Evolutionary conservation across 2,113 vertebrate genomes (phyloP).

Genomic region (Rhagologus leucostigma): DNA sequence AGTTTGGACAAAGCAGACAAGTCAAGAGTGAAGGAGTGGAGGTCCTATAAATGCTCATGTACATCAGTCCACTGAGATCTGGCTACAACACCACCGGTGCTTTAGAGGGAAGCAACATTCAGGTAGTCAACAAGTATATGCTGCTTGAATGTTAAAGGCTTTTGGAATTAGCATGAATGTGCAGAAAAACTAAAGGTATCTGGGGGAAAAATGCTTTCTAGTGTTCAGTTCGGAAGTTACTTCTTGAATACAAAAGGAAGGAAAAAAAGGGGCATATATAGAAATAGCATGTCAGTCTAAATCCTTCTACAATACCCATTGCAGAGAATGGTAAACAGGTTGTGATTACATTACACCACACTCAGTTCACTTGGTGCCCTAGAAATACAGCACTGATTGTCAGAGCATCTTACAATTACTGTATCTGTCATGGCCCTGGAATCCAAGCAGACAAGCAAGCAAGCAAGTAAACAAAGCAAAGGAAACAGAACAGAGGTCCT

Average conservation of each 20-base stretch:
- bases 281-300: not conserved
- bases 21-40: not conserved
- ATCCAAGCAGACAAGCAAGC: not conserved
- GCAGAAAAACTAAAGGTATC: not conserved
- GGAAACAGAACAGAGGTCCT: not conserved
- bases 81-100: not conserved
- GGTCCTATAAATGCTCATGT: not conserved
- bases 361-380: not conserved
- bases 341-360: not conserved
- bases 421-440: not conserved
- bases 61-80: not conserved
- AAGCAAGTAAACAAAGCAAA: constrained; percentile 5
- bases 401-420: not conserved
- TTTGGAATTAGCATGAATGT: not conserved
- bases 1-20: not conserved
- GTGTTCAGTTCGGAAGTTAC: not conserved
- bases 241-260: not conserved
- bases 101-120: not conserved
- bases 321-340: not conserved
- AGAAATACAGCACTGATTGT: not conserved
- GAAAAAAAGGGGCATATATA: not conserved
- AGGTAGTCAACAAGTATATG: not conserved
- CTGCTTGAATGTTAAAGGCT: not conserved
- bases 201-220: not conserved
- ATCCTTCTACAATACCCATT: not conserved